phyloP scores from a whole-genome alignment of 2,888 invertebrate genomes.

The Andrena flavipes region DNA sequence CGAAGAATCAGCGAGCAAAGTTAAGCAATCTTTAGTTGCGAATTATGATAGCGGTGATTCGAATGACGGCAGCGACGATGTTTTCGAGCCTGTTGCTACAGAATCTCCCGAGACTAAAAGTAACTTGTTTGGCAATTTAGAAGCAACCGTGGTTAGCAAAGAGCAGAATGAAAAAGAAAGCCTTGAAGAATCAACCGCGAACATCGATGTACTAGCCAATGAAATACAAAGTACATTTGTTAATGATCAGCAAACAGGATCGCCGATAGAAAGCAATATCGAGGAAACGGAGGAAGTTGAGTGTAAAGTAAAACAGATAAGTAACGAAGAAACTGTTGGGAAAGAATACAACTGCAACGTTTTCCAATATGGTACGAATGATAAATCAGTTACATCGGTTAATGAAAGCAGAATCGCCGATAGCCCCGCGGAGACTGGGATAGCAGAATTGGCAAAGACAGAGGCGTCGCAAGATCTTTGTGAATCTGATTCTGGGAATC shows the following conservation, averaged over 20 bases:
- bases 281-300: conserved; percentile 24
- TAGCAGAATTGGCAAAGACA: neutral
- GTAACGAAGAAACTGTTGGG: conserved; percentile 25
- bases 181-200: neutral
- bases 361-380: conserved; percentile 23
- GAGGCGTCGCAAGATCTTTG: neutral
- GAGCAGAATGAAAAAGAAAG: conserved; percentile 8
- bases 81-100: conserved; percentile 58
- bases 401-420: conserved; percentile 24
- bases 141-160: neutral
- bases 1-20: conserved; percentile 19
- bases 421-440: conserved; percentile 16
- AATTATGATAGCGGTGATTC: conserved; percentile 76
- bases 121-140: neutral
- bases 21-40: conserved; percentile 70
- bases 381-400: conserved; percentile 16
- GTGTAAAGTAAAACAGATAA: neutral
- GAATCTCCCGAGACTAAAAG: conserved; percentile 28
- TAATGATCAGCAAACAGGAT: conserved; percentile 20
- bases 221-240: conserved; percentile 18
- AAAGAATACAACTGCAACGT: conserved; percentile 23
- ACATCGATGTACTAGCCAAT: conserved; percentile 11
- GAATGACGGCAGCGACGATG: conserved; percentile 71
- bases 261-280: conserved; percentile 23
- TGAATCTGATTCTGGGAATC: conserved; percentile 22